Base-by-base conservation (phyloP, 2,888 invertebrate species). In the Acrobasis suavella region DNA sequence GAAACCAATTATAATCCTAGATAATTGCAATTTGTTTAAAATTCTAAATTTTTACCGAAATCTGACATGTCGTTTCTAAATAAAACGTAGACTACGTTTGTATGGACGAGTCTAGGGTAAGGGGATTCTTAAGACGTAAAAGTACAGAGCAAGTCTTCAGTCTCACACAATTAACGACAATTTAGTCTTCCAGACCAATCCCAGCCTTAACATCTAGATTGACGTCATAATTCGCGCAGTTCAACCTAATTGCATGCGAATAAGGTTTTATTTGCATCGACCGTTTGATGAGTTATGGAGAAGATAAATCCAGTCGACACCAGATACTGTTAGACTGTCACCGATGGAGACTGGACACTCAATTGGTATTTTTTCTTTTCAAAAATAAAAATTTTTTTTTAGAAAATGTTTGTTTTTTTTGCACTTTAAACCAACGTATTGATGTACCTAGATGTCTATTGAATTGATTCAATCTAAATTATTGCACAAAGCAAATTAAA, bases 251-350 rank as follows among this genome's bases (percentile, higher is more conserved):
- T 15, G 6, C 42, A 22, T 6, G 0, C 46, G 7, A 56, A 56
- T 56, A 56, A 56, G 46, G 22, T 22, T 12, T 2, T 2, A 42
- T 22, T 22, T 22, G 14, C 56, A 42, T 14, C 46, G 42, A 46
- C 56, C 42, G 56, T 14, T 9, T 0, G 14, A 17, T 10, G 8
- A 42, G 2, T 42, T 9, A 14, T 32, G 37, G 55, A 17, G 55
- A 39, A 56, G 55, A 38, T 55, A 12, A 46, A 56, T 56, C 56
- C 56, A 56, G 56, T 56, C 14, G 56, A 22, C 56, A 56, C 56
- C 56, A 56, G 56, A 56, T 56, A 56, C 42, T 56, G 17, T 42
- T 22, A 42, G 42, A 56, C 42, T 16, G 17, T 9, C 42, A 17
- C 56, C 17, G 56, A 56, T 42, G 42, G 12, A 56, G 56, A 56